Percentiles rank a stretch among this genome's conserved stretches.
phyloP scores from a whole-genome alignment of 2,888 invertebrate species.

The Parnassius mnemosyne region DNA sequence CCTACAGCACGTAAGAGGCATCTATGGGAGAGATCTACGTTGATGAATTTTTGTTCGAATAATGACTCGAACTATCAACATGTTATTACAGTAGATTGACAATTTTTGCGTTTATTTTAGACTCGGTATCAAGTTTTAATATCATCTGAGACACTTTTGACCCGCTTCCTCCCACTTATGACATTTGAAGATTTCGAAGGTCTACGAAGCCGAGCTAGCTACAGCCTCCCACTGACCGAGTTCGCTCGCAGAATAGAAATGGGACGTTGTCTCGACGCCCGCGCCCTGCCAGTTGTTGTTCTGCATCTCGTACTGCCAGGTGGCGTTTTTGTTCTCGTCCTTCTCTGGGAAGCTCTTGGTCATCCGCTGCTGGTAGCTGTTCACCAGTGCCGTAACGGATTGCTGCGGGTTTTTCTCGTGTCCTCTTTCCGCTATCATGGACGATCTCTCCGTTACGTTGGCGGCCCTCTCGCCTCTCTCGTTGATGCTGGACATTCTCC shows the following conservation, averaged over 20 bases:
- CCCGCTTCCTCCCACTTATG: not conserved
- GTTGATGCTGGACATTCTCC: constrained; percentile 30
- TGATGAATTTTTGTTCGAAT: no score
- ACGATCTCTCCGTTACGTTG: constrained; percentile 15
- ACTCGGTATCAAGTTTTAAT: no score
- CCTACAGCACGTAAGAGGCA: no score
- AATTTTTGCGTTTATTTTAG: no score
- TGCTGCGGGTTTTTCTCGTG: constrained; percentile 39
- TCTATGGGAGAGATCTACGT: no score
- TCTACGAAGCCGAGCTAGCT: not conserved
- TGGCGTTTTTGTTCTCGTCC: constrained; percentile 47
- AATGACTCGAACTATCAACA: no score
- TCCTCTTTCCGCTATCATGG: constrained; percentile 28
- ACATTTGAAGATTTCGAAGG: not conserved
- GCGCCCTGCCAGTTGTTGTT: constrained; percentile 62
- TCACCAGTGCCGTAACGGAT: constrained; percentile 66
- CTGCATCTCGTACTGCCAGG: constrained; percentile 40
- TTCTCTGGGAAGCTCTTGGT: constrained; percentile 44
- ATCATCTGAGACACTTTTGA: no score
- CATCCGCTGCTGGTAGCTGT: constrained; percentile 69
- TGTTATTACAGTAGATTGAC: no score
- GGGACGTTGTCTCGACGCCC: constrained; percentile 60
- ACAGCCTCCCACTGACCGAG: constrained; percentile 59
- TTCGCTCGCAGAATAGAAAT: constrained; percentile 68
- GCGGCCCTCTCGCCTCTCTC: not conserved